Evolutionary conservation across 2,113 vertebrate species (phyloP).

Genomic region (Bubalus kerabau): DNA sequence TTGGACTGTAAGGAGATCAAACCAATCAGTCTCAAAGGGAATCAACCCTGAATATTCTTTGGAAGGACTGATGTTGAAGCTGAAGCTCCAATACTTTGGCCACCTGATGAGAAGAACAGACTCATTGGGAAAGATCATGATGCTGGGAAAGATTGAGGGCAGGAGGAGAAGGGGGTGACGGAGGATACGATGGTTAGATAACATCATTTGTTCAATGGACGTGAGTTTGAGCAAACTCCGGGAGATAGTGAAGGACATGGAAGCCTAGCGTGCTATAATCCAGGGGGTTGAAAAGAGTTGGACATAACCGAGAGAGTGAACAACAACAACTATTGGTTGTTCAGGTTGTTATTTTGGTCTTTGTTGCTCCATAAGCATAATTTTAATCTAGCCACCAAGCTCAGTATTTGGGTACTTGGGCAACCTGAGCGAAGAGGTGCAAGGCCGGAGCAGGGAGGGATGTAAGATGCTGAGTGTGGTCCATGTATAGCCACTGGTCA

Average conservation of each 20-base stretch:
- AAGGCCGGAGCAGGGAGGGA: background rate
- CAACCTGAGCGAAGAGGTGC: background rate
- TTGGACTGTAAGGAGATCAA: background rate
- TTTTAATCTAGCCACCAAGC: background rate
- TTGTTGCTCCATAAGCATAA: background rate
- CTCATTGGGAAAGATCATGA: background rate
- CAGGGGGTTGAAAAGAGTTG: background rate
- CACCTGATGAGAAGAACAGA: background rate
- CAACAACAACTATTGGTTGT: background rate
- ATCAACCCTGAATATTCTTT: background rate
- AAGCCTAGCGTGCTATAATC: background rate
- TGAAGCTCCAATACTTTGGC: background rate
- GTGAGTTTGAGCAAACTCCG: background rate
- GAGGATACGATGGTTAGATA: background rate
- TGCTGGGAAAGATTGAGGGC: background rate
- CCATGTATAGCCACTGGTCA: fast-evolving
- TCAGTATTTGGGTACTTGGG: background rate
- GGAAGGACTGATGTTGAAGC: background rate
- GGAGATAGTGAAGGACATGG: background rate
- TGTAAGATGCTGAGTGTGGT: background rate
- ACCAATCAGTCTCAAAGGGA: background rate
- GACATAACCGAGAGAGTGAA: background rate
- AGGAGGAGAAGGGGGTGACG: background rate
- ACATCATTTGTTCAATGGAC: background rate
- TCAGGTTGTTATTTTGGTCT: background rate